Percentiles rank a stretch among this genome's conserved stretches.
These are phyloP conservation scores for Hypomecis punctinalis DNA, from an alignment of 2,888 invertebrate species.

Conservation along the genomic window DNA sequence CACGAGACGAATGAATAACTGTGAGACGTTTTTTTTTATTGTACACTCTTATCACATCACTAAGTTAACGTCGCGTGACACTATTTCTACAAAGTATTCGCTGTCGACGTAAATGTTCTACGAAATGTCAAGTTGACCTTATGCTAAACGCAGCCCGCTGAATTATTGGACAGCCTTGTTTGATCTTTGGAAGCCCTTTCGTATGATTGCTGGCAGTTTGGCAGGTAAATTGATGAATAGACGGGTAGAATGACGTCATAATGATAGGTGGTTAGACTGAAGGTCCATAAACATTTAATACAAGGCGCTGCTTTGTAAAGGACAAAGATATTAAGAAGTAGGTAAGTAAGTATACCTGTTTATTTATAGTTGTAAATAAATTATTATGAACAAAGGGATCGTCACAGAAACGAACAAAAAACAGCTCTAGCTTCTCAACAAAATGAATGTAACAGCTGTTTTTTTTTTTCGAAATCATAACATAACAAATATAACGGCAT, in stretches of 20 bases:
- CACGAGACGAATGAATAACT: too few relatives aligned
- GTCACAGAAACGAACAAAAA: too few relatives aligned
- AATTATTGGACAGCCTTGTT: slow-evolving; percentile 71
- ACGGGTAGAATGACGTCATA: slow-evolving; percentile 25
- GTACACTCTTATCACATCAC: slow-evolving; percentile 47
- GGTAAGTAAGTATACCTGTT: too few relatives aligned
- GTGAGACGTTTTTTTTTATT: neutral
- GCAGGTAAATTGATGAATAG: slow-evolving; percentile 47
- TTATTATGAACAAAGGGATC: too few relatives aligned
- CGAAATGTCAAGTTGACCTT: slow-evolving; percentile 84
- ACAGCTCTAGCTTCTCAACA: too few relatives aligned
- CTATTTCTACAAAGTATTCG: slow-evolving; percentile 50
- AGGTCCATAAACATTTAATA: neutral
- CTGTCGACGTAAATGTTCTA: slow-evolving; percentile 69
- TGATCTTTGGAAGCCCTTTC: slow-evolving; percentile 79
- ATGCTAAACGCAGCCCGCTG: slow-evolving; percentile 72
- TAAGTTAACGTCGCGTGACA: slow-evolving; percentile 67
- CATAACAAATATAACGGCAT: too few relatives aligned
- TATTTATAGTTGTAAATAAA: too few relatives aligned
- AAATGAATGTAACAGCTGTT: too few relatives aligned
- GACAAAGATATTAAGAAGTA: too few relatives aligned
- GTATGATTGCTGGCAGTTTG: slow-evolving; percentile 73
- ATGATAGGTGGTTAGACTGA: slow-evolving; percentile 2
- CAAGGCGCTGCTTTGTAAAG: too few relatives aligned
- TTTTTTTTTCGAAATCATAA: too few relatives aligned